Evolutionary conservation across 2,888 invertebrate species (phyloP), one percentile per base, ranked within the genome.

Genomic region (Gymnoscelis rufifasciata): DNA sequence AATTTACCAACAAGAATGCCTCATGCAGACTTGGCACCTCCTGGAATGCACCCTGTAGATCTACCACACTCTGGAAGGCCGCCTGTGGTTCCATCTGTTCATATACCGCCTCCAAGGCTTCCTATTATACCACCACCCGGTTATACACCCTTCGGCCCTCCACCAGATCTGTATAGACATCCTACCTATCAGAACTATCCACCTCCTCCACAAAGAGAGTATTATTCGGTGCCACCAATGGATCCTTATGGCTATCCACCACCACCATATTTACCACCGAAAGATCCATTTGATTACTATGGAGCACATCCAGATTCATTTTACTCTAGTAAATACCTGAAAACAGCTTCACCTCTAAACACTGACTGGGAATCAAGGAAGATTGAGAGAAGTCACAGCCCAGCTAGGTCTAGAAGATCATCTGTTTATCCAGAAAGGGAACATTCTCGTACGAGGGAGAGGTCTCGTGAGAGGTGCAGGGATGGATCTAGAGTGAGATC

Each of bases 11-110:
- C 43, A 30, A 1, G 19, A 14, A 13, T 37, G 37, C 10, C 78
- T 3, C 19, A 19, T n/a, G n/a, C n/a, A n/a, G 33, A 64, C 60
- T 27, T 77, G 44, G 11, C 19, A 26, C 13, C 24, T 10, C 12
- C 30, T 11, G 73, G 66, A 47, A 59, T 81, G 12, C 82, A 81
- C 37, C 82, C 82, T 15, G 79, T 83, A 31, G 64, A 62, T 23
- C 10, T 39, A n/a, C 45, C 38, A 7, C 43, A 38, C 2, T 38
- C 31, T 19, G 38, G 43, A 4, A 14, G 37, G 4, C 7, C 27
- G n/a, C 12, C 47, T 4, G 11, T 10, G 12, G n/a, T 31, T 19
- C 19, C 19, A 3, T 3, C 19, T 19, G 19, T 3, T 42, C 64
- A 39, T 11, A 12, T 28, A 31, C 39, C 64, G 24, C 62, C 62